Evolutionary conservation across 64 coral and sea anemone species (phyloP).

Genomic region (Trachythela sp.): DNA sequence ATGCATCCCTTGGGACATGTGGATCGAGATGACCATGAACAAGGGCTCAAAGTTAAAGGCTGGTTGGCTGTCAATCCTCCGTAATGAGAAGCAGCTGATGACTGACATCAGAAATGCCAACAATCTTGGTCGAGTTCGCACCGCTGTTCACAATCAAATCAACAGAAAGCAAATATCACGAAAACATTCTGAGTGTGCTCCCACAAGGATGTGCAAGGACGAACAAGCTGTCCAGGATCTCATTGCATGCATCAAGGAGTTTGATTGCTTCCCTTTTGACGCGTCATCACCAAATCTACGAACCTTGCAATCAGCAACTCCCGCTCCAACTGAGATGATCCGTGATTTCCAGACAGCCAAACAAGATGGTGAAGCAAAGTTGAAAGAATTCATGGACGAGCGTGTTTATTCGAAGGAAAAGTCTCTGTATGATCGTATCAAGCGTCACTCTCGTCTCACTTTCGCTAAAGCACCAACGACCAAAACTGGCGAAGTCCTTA

Average conservation of each 20-base stretch:
- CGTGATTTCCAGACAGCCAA: no score
- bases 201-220: neutral
- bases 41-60: no score
- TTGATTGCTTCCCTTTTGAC: conserved; percentile 32
- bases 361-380: conserved; percentile 32
- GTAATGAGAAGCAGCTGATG: conserved; percentile 9
- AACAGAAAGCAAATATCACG: neutral
- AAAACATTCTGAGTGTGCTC: neutral
- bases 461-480: neutral
- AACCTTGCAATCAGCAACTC: conserved; percentile 23
- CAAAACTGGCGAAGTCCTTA: neutral
- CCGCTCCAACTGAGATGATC: neutral
- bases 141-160: neutral
- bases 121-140: neutral
- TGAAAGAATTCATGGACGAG: conserved; percentile 19
- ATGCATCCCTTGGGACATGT: no score
- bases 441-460: neutral
- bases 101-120: neutral
- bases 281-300: conserved; percentile 11
- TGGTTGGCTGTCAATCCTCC: neutral
- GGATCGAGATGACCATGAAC: no score
- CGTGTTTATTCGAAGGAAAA: conserved; percentile 18
- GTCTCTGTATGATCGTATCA: no score
- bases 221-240: conserved; percentile 16
- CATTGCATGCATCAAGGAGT: conserved; percentile 13